Evolutionary conservation across 2,797 vertebrate genomes (phyloP).

Genomic region (Thripadectes ignobilis): DNA sequence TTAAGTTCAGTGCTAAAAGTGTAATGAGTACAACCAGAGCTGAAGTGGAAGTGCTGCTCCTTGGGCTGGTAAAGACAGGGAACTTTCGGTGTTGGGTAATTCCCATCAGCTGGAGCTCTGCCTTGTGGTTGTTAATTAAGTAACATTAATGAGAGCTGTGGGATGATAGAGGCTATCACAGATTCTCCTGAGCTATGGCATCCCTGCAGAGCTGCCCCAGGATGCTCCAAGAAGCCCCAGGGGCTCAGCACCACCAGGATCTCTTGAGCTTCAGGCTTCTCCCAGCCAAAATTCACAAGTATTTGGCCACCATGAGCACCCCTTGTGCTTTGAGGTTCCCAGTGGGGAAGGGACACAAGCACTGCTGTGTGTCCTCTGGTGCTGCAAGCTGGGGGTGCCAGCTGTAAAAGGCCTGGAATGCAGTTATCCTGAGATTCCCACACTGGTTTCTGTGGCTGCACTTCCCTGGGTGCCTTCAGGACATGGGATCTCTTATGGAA

Average conservation of each 20-base stretch:
- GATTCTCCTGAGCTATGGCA: background rate
- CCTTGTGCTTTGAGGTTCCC: accelerated
- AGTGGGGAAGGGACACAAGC: accelerated
- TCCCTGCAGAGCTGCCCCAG: background rate
- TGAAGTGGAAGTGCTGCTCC: background rate
- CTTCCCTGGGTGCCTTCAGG: background rate
- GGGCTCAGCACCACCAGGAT: background rate
- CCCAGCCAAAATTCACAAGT: background rate
- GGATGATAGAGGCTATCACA: background rate
- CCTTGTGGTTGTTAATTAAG: background rate
- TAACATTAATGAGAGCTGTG: background rate
- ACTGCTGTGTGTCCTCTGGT: background rate
- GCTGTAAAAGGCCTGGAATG: background rate
- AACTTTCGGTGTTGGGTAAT: background rate
- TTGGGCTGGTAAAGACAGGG: background rate
- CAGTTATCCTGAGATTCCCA: accelerated
- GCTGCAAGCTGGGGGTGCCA: background rate
- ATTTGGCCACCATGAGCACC: accelerated
- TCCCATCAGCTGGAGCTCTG: background rate
- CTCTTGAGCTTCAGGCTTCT: background rate
- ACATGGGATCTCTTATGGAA: accelerated
- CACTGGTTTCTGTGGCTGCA: accelerated
- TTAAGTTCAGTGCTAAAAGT: background rate
- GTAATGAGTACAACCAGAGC: background rate
- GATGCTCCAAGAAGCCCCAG: background rate